These are phyloP conservation scores for Drosophila equinoxialis DNA, from an alignment of 1,140 invertebrate genomes.

Conservation along the genomic window DNA sequence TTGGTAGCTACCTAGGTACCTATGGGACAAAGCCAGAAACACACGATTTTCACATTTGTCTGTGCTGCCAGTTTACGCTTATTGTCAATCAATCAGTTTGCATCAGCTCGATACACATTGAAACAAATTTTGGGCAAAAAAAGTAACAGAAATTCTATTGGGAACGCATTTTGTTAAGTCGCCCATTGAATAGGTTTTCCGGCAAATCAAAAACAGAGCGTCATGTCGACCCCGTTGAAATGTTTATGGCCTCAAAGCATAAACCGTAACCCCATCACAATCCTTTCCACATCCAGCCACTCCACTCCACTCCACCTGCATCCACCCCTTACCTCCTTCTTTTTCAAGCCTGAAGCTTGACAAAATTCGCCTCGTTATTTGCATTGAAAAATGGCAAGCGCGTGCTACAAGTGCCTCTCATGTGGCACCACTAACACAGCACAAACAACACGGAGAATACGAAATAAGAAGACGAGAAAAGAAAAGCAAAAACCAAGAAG, in stretches of 20 bases:
- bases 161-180: constrained; percentile 27
- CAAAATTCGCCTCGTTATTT: constrained; percentile 70
- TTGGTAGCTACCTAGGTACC: background rate
- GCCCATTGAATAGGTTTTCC: constrained; percentile 35
- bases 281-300: constrained; percentile 6
- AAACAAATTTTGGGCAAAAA: constrained; percentile 21
- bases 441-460: constrained; percentile 27
- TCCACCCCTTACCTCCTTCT: background rate
- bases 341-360: constrained; percentile 30
- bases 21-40: background rate
- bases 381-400: constrained; percentile 57
- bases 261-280: constrained; percentile 1
- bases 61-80: constrained; percentile 59
- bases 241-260: constrained; percentile 15
- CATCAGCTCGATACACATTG: constrained; percentile 32
- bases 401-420: constrained; percentile 64
- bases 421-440: constrained; percentile 41
- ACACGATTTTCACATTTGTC: constrained; percentile 50
- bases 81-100: constrained; percentile 68
- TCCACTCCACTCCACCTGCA: background rate
- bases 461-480: constrained; percentile 37
- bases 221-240: constrained; percentile 11
- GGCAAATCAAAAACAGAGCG: constrained; percentile 13
- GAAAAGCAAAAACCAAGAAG: background rate
- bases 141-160: constrained; percentile 25